Evolutionary conservation across 2,113 vertebrate species (phyloP).

Genomic region (Gavia stellata): DNA sequence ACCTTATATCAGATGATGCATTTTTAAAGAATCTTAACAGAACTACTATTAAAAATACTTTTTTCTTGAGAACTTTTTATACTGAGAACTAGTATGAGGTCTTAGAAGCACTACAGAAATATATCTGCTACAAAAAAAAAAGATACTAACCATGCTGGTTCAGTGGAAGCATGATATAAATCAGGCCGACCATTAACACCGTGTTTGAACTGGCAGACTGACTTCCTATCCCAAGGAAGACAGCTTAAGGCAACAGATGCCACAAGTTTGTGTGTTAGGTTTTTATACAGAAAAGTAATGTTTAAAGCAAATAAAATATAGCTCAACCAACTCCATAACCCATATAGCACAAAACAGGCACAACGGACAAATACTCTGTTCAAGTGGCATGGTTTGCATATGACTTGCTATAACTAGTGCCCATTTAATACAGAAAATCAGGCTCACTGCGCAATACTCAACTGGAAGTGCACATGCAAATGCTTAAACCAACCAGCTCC

Average conservation of each 20-base stretch:
- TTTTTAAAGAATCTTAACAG: not conserved
- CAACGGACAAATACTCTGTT: not conserved
- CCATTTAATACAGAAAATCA: not conserved
- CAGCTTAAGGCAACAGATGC: not conserved
- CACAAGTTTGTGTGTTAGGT: not conserved
- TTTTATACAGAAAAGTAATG: not conserved
- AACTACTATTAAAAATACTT: not conserved
- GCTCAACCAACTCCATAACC: not conserved
- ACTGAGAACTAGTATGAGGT: not conserved
- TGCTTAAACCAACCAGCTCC: slow-evolving; percentile 20
- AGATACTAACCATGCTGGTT: not conserved
- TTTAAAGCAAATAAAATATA: not conserved
- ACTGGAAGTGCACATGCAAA: slow-evolving; percentile 41
- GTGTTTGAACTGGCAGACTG: not conserved
- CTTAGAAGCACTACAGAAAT: not conserved
- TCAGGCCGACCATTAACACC: not conserved
- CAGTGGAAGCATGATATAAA: not conserved
- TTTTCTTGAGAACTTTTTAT: not conserved
- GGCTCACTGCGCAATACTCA: not conserved
- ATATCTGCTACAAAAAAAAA: not conserved
- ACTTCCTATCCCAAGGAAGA: not conserved
- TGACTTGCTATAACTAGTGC: not conserved
- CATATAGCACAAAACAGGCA: not conserved
- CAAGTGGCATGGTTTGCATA: not conserved
- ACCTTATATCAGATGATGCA: not conserved